These are phyloP conservation scores for Ictalurus punctatus DNA, from an alignment of 2,113 vertebrate genomes.

Conservation along the genomic window DNA sequence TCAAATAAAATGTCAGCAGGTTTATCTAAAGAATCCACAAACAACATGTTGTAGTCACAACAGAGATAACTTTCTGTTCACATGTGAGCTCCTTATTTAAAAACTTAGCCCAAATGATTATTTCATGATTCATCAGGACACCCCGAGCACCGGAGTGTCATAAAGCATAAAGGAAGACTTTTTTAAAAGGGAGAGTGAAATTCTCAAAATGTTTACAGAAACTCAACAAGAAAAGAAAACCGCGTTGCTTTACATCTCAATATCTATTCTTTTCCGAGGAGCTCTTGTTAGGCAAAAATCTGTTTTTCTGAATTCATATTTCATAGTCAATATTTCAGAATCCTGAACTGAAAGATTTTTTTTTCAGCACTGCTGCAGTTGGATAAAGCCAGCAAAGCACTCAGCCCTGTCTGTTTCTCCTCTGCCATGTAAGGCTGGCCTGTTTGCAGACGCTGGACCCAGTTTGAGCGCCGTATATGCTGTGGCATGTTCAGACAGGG, in stretches of 20 bases:
- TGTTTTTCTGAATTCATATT: not conserved
- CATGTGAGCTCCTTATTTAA: not conserved
- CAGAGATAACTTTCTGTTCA: not conserved
- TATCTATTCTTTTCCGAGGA: not conserved
- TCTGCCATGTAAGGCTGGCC: constrained; percentile 19
- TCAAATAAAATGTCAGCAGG: not conserved
- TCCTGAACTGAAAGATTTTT: not conserved
- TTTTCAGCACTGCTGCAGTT: not conserved
- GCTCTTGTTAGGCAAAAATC: not conserved
- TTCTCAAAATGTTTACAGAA: not conserved
- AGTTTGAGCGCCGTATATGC: constrained; percentile 29
- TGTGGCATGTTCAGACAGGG: constrained; percentile 62
- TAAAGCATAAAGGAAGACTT: not conserved
- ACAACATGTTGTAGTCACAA: constrained; percentile 11
- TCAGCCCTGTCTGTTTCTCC: not conserved
- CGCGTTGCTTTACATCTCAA: not conserved
- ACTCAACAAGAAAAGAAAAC: not conserved
- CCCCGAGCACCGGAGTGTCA: not conserved
- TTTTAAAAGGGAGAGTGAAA: not conserved
- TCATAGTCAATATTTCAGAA: not conserved
- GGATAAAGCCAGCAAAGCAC: not conserved
- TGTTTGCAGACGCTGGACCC: constrained; percentile 18
- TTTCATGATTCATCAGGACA: not conserved
- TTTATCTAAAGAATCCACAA: not conserved
- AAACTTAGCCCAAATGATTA: not conserved